Conservation (phyloP, 1,140 invertebrate species). For the Conopomorpha cramerella region DNA sequence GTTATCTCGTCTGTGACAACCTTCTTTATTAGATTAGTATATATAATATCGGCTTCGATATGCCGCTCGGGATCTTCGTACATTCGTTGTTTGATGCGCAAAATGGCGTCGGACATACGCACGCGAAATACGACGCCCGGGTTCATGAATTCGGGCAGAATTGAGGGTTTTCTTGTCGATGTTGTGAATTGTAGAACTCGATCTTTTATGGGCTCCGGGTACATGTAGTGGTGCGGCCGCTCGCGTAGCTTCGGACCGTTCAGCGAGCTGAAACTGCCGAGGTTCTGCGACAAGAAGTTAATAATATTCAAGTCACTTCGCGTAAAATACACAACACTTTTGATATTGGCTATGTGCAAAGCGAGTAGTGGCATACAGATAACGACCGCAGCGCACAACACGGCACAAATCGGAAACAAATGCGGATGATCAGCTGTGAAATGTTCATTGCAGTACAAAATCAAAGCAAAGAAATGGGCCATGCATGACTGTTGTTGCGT, state of each 20-base stretch:
- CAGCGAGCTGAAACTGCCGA: slow-evolving; percentile 22
- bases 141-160: slow-evolving; percentile 44
- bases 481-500: too few species aligned
- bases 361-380: too few species aligned
- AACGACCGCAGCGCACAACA: too few species aligned
- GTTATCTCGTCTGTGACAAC: slow-evolving; percentile 50
- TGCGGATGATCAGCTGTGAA: too few species aligned
- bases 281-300: slow-evolving; percentile 27
- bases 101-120: slow-evolving; percentile 43
- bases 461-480: too few species aligned
- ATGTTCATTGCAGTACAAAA: too few species aligned
- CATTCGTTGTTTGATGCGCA: slow-evolving; percentile 46
- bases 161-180: slow-evolving; percentile 29
- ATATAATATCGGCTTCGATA: slow-evolving; percentile 47
- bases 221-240: slow-evolving; percentile 38
- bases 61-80: slow-evolving; percentile 49
- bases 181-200: slow-evolving; percentile 32
- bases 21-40: slow-evolving; percentile 46
- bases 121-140: slow-evolving; percentile 47
- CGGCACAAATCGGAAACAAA: too few species aligned
- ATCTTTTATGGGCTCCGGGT: slow-evolving; percentile 46
- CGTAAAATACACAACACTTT: slow-evolving; percentile 2
- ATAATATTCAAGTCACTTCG: background rate
- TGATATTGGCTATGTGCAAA: too few species aligned
- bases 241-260: slow-evolving; percentile 34